These are phyloP conservation scores for Oscheius myriophilus DNA, from an alignment of 2,888 invertebrate species.

Conservation along the genomic window DNA sequence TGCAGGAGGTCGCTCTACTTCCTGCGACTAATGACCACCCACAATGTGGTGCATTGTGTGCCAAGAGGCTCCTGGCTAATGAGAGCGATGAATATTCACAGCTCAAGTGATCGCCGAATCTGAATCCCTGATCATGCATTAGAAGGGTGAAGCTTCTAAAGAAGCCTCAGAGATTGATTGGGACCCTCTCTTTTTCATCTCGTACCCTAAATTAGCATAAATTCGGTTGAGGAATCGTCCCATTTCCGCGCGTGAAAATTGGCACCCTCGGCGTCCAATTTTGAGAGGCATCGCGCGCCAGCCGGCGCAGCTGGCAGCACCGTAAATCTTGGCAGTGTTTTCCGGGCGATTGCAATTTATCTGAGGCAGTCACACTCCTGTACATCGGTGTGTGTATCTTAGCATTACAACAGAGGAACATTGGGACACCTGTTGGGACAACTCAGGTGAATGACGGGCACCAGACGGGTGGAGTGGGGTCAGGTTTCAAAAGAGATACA, in stretches of 20 bases:
- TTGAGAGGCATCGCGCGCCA: conserved; percentile 13
- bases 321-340: conserved; percentile 25
- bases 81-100: conserved; percentile 27
- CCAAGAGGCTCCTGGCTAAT: conserved; percentile 20
- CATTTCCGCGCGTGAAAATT: conserved; percentile 11
- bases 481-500: too few relatives aligned
- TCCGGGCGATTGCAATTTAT: neutral
- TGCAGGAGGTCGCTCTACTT: conserved; percentile 8
- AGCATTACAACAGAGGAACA: too few relatives aligned
- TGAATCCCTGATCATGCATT: too few relatives aligned
- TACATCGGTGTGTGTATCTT: too few relatives aligned
- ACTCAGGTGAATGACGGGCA: too few relatives aligned
- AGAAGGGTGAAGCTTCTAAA: too few relatives aligned
- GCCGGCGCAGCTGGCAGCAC: conserved; percentile 9
- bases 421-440: too few relatives aligned
- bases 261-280: conserved; percentile 23
- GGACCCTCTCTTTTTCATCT: too few relatives aligned
- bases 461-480: too few relatives aligned
- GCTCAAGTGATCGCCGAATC: conserved; percentile 20
- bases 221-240: conserved; percentile 13
- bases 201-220: too few relatives aligned
- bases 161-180: too few relatives aligned
- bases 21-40: conserved; percentile 22
- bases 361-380: too few relatives aligned
- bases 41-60: conserved; percentile 26